phyloP scores from a whole-genome alignment of 2,888 invertebrate species.

The Chirona hameri region DNA sequence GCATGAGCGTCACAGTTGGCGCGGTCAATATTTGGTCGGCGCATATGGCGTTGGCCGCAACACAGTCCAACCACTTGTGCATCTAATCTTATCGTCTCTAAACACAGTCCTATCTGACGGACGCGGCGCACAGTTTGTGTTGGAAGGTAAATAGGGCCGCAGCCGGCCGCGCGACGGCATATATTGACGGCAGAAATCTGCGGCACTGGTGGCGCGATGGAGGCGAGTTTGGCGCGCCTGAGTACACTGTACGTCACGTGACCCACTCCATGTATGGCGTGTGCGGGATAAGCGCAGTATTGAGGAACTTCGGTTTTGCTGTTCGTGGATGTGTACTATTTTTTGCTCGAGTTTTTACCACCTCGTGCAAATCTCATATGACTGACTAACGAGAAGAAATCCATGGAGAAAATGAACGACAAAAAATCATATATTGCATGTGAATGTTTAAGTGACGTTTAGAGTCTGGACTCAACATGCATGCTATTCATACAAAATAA shows the following conservation, averaged over 20 bases:
- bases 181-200: not conserved
- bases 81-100: conserved; percentile 24
- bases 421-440: no score
- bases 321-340: no score
- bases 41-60: not conserved
- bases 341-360: no score
- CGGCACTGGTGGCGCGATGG: not conserved
- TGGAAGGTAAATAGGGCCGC: not conserved
- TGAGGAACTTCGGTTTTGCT: no score
- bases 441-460: no score
- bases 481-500: no score
- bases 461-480: no score
- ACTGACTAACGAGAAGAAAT: no score
- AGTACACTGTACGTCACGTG: not conserved
- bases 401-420: no score
- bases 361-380: no score
- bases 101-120: not conserved
- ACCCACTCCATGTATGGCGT: no score
- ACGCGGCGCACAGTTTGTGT: not conserved
- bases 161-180: not conserved
- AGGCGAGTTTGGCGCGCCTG: not conserved
- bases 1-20: not conserved
- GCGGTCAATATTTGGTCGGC: not conserved
- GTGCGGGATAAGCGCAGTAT: no score
- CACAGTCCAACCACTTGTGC: not conserved